Evolutionary conservation across 2,888 invertebrate species (phyloP), one percentile per base, ranked within the genome.

Genomic region (Molanna angustata): DNA sequence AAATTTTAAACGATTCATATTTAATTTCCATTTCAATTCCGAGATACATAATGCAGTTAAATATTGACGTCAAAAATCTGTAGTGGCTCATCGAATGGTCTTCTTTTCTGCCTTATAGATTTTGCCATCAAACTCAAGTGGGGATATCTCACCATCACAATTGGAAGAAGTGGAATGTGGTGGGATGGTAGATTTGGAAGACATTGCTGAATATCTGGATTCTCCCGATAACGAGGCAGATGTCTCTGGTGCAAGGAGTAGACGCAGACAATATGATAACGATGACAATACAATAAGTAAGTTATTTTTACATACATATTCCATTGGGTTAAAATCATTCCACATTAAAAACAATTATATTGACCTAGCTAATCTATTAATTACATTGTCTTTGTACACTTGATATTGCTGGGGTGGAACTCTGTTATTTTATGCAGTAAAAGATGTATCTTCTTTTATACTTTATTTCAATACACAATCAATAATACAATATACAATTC

Each of bases 201-300:
- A 49, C 9, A 43, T 49, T n/a, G 49, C 42, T 13, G 49, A 49
- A 16, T 49, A 49, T 14, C 20, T 49, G 21, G 43, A 21, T n/a
- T 19, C 35, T 18, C 43, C 43, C 4, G 16, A 9, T 2, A 31
- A 37, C 14, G 41, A 41, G 4, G 37, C 16, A 13, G 11, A 17
- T 3, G 11, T 21, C 11, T 20, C 3, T 11, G 14, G 43, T 7
- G 13, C 17, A n/a, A 42, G 32, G 2, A 32, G 49, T 16, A 32
- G 43, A 16, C 42, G 41, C 11, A 31, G 32, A 17, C 46, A 41
- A 20, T 40, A 21, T 14, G 20, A 27, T 35, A n/a, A n/a, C n/a
- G 37, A 33, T 46, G 46, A 46, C 19, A 43, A 49, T 35, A 33
- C 49, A n/a, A 49, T 49, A 22, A 49, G 49, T 49, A 6, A 43